Conservation (phyloP, 2,888 invertebrate genomes). For the Cephus runcator region DNA sequence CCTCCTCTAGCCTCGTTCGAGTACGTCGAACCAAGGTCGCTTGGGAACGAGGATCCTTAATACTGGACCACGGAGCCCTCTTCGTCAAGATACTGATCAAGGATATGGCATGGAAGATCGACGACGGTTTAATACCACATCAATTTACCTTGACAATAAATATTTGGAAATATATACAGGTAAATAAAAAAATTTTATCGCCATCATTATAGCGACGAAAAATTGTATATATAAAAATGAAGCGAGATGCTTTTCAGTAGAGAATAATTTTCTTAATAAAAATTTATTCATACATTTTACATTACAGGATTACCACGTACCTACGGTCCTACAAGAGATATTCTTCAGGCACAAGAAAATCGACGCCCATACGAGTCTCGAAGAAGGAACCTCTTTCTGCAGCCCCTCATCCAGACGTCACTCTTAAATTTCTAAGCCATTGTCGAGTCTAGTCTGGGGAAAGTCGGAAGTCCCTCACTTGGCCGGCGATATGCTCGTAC, state of each 20-base stretch:
- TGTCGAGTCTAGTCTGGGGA: slow-evolving; percentile 50
- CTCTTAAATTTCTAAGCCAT: slow-evolving; percentile 58
- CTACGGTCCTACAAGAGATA: neutral
- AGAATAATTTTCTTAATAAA: neutral
- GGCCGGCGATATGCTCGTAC: slow-evolving; percentile 52
- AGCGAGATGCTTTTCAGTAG: neutral
- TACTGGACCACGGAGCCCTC: neutral
- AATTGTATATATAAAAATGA: neutral
- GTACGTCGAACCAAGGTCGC: neutral
- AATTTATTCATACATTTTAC: neutral
- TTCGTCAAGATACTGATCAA: neutral
- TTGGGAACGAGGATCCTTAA: neutral
- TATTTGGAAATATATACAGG: neutral
- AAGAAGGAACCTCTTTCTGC: slow-evolving; percentile 20
- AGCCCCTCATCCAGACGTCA: slow-evolving; percentile 9
- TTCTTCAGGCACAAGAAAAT: neutral
- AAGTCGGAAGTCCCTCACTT: slow-evolving; percentile 59
- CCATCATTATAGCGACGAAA: neutral
- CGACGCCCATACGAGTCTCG: neutral
- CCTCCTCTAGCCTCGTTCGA: slow-evolving; percentile 1
- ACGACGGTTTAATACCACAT: neutral
- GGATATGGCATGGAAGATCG: neutral
- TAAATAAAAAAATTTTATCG: no score
- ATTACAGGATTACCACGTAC: neutral
- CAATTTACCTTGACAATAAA: neutral